phyloP scores from a whole-genome alignment of 2,797 vertebrate genomes.

The Lagorchestes hirsutus region DNA sequence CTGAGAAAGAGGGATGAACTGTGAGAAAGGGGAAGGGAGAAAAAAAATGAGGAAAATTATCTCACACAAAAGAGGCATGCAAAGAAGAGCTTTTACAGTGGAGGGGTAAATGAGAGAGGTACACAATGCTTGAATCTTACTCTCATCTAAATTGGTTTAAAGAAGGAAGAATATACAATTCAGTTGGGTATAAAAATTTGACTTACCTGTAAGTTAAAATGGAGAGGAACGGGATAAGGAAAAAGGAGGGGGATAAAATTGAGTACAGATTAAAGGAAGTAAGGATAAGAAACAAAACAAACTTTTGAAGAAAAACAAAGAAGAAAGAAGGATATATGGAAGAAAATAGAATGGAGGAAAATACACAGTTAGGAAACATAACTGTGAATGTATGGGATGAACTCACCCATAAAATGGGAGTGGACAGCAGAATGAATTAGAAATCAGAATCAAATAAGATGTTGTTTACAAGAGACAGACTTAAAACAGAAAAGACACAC shows the following conservation, averaged over 20 bases:
- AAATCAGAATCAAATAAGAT: too few species aligned
- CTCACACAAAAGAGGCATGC: neutral
- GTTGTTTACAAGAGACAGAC: neutral
- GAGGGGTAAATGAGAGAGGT: neutral
- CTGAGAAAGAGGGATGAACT: neutral
- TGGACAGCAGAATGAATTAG: too few species aligned
- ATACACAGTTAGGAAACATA: neutral
- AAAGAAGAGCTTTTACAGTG: neutral
- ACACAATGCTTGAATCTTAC: neutral
- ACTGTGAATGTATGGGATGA: neutral
- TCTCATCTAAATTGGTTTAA: neutral
- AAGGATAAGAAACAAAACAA: neutral
- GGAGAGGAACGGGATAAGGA: neutral
- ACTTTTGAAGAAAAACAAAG: neutral
- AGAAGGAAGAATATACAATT: neutral
- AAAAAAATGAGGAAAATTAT: neutral
- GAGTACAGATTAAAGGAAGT: neutral
- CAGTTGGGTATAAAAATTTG: neutral
- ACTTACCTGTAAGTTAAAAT: neutral
- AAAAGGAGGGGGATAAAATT: neutral
- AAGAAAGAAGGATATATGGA: neutral
- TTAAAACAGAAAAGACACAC: neutral
- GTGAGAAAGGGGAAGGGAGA: neutral
- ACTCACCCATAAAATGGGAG: too few species aligned
- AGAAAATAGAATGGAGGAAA: neutral